Percentiles rank a stretch among this genome's conserved stretches.
These are phyloP conservation scores for Typhlichthys subterraneus DNA, from an alignment of 2,797 vertebrate genomes.

Conservation along the genomic window DNA sequence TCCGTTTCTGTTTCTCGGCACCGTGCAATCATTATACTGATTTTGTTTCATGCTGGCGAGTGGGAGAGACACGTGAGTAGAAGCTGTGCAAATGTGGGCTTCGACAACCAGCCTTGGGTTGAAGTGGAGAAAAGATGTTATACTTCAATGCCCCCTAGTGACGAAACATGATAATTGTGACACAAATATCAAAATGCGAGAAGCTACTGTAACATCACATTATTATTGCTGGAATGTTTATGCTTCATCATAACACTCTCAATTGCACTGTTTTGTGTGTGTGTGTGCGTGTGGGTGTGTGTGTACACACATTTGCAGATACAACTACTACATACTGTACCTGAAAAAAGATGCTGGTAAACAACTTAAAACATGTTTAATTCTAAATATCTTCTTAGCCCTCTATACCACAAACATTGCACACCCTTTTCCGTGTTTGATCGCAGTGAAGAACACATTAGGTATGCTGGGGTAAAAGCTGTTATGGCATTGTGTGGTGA, in stretches of 20 bases:
- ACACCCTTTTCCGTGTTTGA: too few relatives aligned
- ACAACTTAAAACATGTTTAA: background rate
- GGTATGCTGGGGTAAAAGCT: background rate
- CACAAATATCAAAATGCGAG: background rate
- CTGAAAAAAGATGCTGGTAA: constrained; percentile 14
- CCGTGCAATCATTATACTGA: constrained; percentile 50
- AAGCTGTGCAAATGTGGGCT: constrained; percentile 38
- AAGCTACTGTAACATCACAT: background rate
- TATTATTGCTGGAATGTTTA: background rate
- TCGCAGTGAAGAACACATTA: too few relatives aligned
- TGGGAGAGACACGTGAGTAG: constrained; percentile 38
- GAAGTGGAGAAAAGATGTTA: constrained; percentile 10
- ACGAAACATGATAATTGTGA: constrained; percentile 3
- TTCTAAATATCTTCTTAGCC: too few relatives aligned
- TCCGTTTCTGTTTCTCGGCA: constrained; percentile 22
- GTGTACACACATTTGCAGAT: background rate
- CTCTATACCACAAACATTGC: too few relatives aligned
- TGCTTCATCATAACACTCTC: too few relatives aligned
- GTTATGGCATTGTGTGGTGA: background rate
- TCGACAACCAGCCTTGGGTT: constrained; percentile 28
- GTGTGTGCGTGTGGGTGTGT: background rate
- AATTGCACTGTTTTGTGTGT: background rate
- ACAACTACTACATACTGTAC: constrained; percentile 5
- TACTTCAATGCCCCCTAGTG: constrained; percentile 69
- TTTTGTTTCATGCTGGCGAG: constrained; percentile 48